Percentiles rank a stretch among this genome's conserved stretches.
These are phyloP conservation scores for Notolabrus celidotus DNA, from an alignment of 2,797 vertebrate species.

Conservation along the genomic window DNA sequence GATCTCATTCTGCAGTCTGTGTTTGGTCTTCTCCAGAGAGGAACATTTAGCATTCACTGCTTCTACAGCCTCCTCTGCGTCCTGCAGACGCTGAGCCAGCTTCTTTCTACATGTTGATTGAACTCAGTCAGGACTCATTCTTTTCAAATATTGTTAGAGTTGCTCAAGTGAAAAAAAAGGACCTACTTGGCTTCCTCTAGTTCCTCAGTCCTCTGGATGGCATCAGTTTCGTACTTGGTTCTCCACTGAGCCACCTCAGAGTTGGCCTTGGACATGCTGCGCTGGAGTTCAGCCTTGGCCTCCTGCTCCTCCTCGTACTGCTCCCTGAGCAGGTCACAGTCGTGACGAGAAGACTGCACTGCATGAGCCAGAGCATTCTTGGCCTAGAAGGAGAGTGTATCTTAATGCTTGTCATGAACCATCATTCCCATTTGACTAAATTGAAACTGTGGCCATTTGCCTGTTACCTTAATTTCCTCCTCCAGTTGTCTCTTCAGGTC, in stretches of 20 bases:
- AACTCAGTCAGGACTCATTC: background rate
- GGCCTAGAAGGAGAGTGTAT: slow-evolving; percentile 72
- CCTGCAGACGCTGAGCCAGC: slow-evolving; percentile 89
- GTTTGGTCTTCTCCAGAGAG: slow-evolving; percentile 93
- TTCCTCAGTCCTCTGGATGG: slow-evolving; percentile 88
- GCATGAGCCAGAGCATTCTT: slow-evolving; percentile 88
- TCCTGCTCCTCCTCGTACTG: slow-evolving; percentile 88
- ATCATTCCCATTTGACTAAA: background rate
- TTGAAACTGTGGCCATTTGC: too few species aligned
- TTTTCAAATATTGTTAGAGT: background rate
- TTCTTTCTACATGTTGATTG: slow-evolving; percentile 80
- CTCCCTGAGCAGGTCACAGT: slow-evolving; percentile 82
- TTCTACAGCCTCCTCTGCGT: slow-evolving; percentile 90
- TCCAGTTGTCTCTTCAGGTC: slow-evolving; percentile 89
- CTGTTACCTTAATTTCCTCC: slow-evolving; percentile 85
- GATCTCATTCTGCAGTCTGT: slow-evolving; percentile 91
- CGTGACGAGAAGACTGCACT: slow-evolving; percentile 83
- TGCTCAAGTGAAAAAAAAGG: background rate
- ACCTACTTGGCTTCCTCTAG: slow-evolving; percentile 88
- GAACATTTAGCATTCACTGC: slow-evolving; percentile 92
- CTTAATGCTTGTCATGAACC: background rate
- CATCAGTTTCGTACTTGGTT: slow-evolving; percentile 89
- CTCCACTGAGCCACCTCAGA: slow-evolving; percentile 90
- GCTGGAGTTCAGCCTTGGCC: slow-evolving; percentile 86
- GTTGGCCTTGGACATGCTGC: slow-evolving; percentile 87